phyloP scores from a whole-genome alignment of 1,140 invertebrate species.

The Telenomus remus region DNA sequence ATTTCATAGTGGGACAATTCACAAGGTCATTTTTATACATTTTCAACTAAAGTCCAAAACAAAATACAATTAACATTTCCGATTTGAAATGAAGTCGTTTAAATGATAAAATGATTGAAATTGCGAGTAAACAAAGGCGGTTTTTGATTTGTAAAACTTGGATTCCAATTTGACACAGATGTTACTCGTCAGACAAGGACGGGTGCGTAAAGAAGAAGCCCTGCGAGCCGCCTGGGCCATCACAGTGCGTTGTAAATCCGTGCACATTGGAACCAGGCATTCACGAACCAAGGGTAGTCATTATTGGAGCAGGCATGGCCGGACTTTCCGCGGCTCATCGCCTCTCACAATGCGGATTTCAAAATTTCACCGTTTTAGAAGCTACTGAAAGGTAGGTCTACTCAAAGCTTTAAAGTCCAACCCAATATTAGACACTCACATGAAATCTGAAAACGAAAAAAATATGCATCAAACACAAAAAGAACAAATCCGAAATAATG shows the following conservation, averaged over 20 bases:
- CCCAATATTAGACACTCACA: no score
- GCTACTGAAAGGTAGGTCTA: slow-evolving; percentile 83
- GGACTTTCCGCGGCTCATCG: slow-evolving; percentile 84
- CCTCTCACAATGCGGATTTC: slow-evolving; percentile 81
- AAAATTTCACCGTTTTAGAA: slow-evolving; percentile 82
- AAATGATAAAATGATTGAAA: no score
- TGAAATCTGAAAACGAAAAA: neutral
- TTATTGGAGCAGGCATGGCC: slow-evolving; percentile 85
- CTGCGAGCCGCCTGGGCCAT: slow-evolving; percentile 57
- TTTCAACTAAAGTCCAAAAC: no score
- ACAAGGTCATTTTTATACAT: no score
- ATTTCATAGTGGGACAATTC: no score
- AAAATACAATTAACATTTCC: no score
- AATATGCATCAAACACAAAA: neutral
- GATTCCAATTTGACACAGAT: slow-evolving; percentile 46
- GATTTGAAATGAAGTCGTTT: no score
- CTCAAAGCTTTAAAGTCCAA: neutral
- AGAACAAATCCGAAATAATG: no score
- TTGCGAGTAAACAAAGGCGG: no score
- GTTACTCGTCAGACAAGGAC: slow-evolving; percentile 56
- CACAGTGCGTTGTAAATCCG: slow-evolving; percentile 67
- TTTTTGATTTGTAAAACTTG: neutral
- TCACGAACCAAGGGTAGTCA: slow-evolving; percentile 81
- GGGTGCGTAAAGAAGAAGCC: slow-evolving; percentile 47
- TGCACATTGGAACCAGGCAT: slow-evolving; percentile 77